A percentile compares a stretch with the other conserved stretches of the same genome.
Conservation (phyloP, 2,113 vertebrate genomes). For the Numenius arquata region DNA sequence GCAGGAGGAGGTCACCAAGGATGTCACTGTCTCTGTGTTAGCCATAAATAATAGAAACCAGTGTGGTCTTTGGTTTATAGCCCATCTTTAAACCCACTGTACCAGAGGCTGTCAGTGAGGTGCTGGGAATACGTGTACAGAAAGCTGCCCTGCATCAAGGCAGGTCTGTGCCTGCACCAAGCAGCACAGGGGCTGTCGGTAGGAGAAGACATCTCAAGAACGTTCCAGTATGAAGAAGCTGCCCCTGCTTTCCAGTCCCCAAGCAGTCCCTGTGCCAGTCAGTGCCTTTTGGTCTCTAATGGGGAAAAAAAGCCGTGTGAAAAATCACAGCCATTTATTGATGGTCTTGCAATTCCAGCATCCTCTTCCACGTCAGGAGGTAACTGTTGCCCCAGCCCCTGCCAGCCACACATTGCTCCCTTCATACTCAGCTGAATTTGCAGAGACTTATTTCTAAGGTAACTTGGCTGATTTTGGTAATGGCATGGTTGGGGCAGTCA, state of each 20-base stretch:
- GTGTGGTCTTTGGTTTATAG: background rate
- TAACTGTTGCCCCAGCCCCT: background rate
- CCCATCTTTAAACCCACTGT: background rate
- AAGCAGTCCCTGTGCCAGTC: background rate
- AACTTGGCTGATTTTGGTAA: background rate
- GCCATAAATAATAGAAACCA: background rate
- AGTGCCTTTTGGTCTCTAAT: background rate
- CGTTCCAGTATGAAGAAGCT: background rate
- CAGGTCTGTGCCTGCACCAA: background rate
- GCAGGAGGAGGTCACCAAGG: background rate
- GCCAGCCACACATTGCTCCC: background rate
- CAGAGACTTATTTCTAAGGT: background rate
- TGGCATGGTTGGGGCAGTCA: background rate
- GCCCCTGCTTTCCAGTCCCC: background rate
- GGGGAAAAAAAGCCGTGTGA: background rate
- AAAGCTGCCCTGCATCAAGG: background rate
- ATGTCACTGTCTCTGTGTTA: background rate
- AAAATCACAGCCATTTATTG: background rate
- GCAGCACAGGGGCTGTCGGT: accelerated
- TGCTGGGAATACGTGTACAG: background rate
- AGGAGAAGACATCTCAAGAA: background rate
- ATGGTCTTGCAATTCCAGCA: background rate
- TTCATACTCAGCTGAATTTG: background rate
- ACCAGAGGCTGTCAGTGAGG: background rate
- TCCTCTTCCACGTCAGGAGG: background rate